A percentile compares a stretch with the other conserved stretches of the same genome.
These are phyloP conservation scores for Psix sp. DNA, from an alignment of 1,140 invertebrate species.

Conservation along the genomic window DNA sequence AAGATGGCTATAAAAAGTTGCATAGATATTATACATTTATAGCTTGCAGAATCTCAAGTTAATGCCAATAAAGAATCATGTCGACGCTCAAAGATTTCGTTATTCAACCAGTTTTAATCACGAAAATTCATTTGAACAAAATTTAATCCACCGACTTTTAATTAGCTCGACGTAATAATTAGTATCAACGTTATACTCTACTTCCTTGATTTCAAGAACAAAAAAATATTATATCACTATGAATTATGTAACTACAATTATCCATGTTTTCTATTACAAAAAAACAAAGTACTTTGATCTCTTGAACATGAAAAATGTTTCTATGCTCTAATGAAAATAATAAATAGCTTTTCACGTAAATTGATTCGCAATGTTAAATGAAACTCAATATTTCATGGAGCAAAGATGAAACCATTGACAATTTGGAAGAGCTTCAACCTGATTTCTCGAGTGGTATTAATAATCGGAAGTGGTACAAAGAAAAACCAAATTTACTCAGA, in stretches of 20 bases:
- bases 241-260: no score
- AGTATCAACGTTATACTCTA: no score
- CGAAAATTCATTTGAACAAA: no score
- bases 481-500: conserved; percentile 16
- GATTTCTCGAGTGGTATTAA: conserved; percentile 24
- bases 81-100: no score
- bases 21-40: not conserved
- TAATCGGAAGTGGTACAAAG: conserved; percentile 2
- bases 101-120: no score
- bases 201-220: no score
- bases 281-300: conserved; percentile 40
- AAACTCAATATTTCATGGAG: conserved; percentile 3
- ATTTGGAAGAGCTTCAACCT: conserved; percentile 5
- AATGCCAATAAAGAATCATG: no score
- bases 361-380: conserved; percentile 19
- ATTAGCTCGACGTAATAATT: no score
- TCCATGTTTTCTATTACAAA: no score
- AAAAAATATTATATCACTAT: no score
- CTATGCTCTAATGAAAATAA: conserved; percentile 35
- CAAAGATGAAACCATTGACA: conserved; percentile 19
- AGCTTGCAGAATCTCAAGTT: not conserved
- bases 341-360: conserved; percentile 21
- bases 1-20: not conserved
- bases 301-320: conserved; percentile 38
- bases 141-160: no score